These are phyloP conservation scores for Drosophila cognata DNA, from an alignment of 2,888 invertebrate species.

Conservation along the genomic window DNA sequence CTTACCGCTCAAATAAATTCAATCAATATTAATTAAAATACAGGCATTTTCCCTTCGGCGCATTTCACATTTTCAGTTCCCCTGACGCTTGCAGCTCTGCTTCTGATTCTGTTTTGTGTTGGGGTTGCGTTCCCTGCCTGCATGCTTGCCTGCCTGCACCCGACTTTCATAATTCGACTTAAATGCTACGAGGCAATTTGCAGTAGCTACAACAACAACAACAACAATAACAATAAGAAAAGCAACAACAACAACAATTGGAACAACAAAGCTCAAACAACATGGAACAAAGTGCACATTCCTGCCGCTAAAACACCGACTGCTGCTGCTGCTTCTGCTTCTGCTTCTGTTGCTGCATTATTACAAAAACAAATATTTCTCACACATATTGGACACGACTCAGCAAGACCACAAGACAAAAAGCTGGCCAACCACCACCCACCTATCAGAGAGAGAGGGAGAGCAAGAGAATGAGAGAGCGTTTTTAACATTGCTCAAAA, in stretches of 20 bases:
- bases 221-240: slow-evolving; percentile 15
- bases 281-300: slow-evolving; percentile 74
- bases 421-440: slow-evolving; percentile 47
- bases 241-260: slow-evolving; percentile 30
- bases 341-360: slow-evolving; percentile 55
- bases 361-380: slow-evolving; percentile 42
- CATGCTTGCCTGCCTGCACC: slow-evolving; percentile 25
- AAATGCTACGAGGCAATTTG: slow-evolving; percentile 79
- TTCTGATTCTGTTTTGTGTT: slow-evolving; percentile 41
- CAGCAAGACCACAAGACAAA: slow-evolving; percentile 39
- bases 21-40: slow-evolving; percentile 82
- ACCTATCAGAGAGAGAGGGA: slow-evolving; percentile 19
- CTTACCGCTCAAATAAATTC: slow-evolving; percentile 52
- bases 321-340: slow-evolving; percentile 50
- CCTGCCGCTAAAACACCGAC: slow-evolving; percentile 53
- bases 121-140: slow-evolving; percentile 15
- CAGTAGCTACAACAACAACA: slow-evolving; percentile 57
- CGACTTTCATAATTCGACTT: slow-evolving; percentile 77
- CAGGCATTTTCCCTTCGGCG: slow-evolving; percentile 63
- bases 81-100: slow-evolving; percentile 22
- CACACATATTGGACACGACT: slow-evolving; percentile 32
- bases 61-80: slow-evolving; percentile 18
- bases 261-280: slow-evolving; percentile 53
- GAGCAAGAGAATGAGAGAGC: neutral
- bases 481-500: neutral